Percentiles rank a stretch among this genome's conserved stretches.
These are phyloP conservation scores for Mythimna loreyi DNA, from an alignment of 2,888 invertebrate genomes.

Conservation along the genomic window DNA sequence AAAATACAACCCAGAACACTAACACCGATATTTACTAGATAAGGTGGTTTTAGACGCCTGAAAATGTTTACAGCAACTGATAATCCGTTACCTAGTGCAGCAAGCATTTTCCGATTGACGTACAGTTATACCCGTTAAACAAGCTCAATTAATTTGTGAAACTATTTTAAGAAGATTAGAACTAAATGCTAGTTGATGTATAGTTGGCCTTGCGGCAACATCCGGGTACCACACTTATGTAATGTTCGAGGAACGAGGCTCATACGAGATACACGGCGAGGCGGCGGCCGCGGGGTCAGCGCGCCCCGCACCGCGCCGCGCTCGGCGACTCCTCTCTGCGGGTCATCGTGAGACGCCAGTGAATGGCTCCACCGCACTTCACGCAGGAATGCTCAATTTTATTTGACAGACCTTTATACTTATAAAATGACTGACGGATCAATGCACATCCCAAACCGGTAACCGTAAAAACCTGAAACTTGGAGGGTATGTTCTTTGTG, in stretches of 20 bases:
- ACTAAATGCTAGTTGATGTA: conserved; percentile 70
- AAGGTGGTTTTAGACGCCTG: neutral
- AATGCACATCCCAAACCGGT: no score
- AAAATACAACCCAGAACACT: conserved; percentile 8
- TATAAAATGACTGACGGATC: no score
- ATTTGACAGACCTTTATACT: conserved; percentile 6
- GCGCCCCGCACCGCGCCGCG: conserved; percentile 35
- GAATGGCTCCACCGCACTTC: conserved; percentile 13
- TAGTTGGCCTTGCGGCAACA: conserved; percentile 81
- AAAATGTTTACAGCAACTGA: neutral
- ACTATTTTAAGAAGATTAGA: conserved; percentile 66
- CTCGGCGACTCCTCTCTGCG: conserved; percentile 17
- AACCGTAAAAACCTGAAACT: no score
- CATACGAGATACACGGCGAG: conserved; percentile 32
- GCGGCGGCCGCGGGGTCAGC: conserved; percentile 49
- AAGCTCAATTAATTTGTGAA: conserved; percentile 27
- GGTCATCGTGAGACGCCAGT: conserved; percentile 39
- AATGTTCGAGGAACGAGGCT: conserved; percentile 73
- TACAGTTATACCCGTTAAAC: conserved; percentile 22
- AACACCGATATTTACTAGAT: neutral
- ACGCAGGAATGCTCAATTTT: neutral
- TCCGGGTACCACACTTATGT: conserved; percentile 86
- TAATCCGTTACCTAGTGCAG: neutral
- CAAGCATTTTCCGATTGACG: conserved; percentile 6
- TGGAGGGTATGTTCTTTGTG: no score